phyloP scores from a whole-genome alignment of 1,140 invertebrate species.

The Doryteuthis pealeii region DNA sequence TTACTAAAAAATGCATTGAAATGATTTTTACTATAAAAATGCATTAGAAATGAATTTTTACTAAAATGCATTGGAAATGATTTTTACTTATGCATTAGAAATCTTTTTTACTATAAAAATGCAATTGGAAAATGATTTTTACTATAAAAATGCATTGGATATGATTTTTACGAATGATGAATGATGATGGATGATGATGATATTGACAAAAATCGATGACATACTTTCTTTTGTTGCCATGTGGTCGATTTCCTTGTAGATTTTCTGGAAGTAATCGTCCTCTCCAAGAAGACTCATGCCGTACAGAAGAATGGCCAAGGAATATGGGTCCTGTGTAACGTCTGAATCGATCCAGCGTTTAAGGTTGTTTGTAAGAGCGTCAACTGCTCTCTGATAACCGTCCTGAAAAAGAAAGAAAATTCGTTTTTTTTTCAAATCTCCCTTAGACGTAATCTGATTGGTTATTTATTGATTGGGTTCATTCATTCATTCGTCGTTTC shows the following conservation, averaged over 20 bases:
- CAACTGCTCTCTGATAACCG: neutral
- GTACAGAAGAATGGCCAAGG: neutral
- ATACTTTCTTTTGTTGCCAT: neutral
- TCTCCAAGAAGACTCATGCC: neutral
- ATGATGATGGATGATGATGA: too few relatives aligned
- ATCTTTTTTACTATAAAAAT: too few relatives aligned
- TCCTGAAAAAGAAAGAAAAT: neutral
- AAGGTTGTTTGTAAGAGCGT: neutral
- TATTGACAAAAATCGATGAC: neutral
- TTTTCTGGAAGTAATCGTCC: neutral
- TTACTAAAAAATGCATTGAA: too few relatives aligned
- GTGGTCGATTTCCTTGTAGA: neutral
- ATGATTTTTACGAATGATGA: too few relatives aligned
- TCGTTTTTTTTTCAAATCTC: neutral
- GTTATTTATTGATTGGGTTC: too few relatives aligned
- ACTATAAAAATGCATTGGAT: too few relatives aligned
- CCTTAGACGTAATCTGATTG: neutral
- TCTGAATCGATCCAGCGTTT: neutral
- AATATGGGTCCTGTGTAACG: neutral
- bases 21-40: too few relatives aligned
- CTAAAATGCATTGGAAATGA: too few relatives aligned
- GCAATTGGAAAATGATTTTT: too few relatives aligned
- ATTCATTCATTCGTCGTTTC: too few relatives aligned
- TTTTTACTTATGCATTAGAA: neutral
- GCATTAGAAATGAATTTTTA: too few relatives aligned